phyloP scores from a whole-genome alignment of 2,888 invertebrate species.

The Celastrina argiolus region DNA sequence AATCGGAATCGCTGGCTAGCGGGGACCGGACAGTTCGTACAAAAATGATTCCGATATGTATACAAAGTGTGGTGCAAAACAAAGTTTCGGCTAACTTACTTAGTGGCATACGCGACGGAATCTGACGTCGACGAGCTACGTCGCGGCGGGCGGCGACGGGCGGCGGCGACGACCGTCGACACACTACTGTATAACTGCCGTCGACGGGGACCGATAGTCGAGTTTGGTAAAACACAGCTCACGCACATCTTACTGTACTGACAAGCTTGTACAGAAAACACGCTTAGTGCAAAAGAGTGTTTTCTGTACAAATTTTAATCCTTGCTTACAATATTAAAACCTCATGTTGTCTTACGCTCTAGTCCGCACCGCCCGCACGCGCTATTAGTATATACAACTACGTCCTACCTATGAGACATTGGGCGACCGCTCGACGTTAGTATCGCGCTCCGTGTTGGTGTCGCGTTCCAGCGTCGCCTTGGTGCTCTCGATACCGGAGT shows the following conservation, averaged over 20 bases:
- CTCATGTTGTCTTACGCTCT: background rate
- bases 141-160: background rate
- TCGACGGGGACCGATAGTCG: background rate
- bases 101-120: constrained; percentile 14
- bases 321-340: no score
- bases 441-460: background rate
- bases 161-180: background rate
- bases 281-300: no score
- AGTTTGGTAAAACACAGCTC: no score
- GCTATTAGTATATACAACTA: background rate
- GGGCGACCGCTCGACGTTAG: constrained; percentile 40
- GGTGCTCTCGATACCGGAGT: constrained; percentile 81
- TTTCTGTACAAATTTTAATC: no score
- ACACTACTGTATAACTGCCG: background rate
- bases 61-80: constrained; percentile 40
- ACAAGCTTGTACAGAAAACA: no score
- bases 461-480: constrained; percentile 77
- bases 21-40: constrained; percentile 18
- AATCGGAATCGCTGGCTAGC: constrained; percentile 30
- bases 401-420: constrained; percentile 50
- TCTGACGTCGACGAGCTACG: background rate
- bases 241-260: no score
- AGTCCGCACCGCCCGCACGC: background rate
- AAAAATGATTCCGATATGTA: constrained; percentile 49
- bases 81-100: constrained; percentile 24